Evolutionary conservation across 1,140 invertebrate species (phyloP).

Genomic region (Plodia interpunctella): DNA sequence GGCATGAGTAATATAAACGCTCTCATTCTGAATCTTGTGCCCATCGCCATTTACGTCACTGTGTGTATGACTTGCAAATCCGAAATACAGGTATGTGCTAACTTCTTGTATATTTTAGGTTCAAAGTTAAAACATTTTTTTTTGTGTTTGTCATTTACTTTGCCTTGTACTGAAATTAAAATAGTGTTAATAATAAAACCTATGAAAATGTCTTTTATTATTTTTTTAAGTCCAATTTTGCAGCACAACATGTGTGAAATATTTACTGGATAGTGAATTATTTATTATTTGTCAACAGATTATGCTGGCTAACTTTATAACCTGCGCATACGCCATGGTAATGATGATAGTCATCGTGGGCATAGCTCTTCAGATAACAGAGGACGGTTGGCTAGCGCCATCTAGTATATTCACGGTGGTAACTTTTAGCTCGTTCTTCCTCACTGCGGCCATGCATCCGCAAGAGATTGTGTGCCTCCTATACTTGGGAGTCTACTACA

Average conservation of each 20-base stretch:
- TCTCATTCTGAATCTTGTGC: slow-evolving; percentile 89
- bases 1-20: slow-evolving; percentile 90
- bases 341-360: slow-evolving; percentile 97
- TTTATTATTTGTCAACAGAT: slow-evolving; percentile 81
- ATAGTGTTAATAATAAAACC: no score
- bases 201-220: no score
- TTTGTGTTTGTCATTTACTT: no score
- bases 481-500: slow-evolving; percentile 90
- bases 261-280: no score
- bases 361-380: slow-evolving; percentile 86
- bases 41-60: slow-evolving; percentile 89
- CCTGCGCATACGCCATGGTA: slow-evolving; percentile 92
- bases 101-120: no score
- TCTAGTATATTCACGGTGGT: slow-evolving; percentile 88
- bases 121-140: no score
- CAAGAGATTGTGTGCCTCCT: slow-evolving; percentile 88
- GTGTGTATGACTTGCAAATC: slow-evolving; percentile 95
- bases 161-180: no score
- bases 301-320: slow-evolving; percentile 93
- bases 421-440: slow-evolving; percentile 71
- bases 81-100: slow-evolving; percentile 84
- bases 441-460: slow-evolving; percentile 86
- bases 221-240: no score
- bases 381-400: slow-evolving; percentile 88
- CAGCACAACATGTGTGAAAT: no score